Evolutionary conservation across 2,888 invertebrate genomes (phyloP).

Genomic region (Drepanosiphum platanoidis): DNA sequence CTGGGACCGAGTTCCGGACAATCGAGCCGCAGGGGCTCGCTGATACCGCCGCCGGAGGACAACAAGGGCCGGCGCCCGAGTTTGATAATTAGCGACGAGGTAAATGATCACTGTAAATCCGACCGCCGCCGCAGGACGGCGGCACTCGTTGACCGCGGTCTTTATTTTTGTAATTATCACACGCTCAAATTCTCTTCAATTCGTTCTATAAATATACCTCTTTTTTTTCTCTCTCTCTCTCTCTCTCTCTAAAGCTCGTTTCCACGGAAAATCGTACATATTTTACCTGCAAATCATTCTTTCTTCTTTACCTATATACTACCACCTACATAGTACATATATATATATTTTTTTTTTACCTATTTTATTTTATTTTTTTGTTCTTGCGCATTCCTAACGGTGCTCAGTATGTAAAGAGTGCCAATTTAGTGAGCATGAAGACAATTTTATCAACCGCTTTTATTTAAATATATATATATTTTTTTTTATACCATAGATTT

Average conservation of each 20-base stretch:
- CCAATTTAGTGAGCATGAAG: slow-evolving; percentile 53
- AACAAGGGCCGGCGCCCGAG: slow-evolving; percentile 87
- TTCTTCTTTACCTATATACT: no score
- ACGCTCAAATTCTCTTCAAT: slow-evolving; percentile 27
- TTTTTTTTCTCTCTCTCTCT: no score
- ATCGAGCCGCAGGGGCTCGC: slow-evolving; percentile 82
- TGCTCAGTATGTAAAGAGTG: slow-evolving; percentile 38
- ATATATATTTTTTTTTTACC: neutral
- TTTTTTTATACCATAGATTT: slow-evolving; percentile 37
- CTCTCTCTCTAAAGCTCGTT: slow-evolving; percentile 15
- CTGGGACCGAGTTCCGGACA: slow-evolving; percentile 75
- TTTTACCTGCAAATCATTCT: neutral
- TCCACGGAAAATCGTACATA: neutral
- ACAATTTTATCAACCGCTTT: slow-evolving; percentile 37
- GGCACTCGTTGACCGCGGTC: neutral
- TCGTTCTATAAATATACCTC: slow-evolving; percentile 7
- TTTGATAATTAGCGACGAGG: slow-evolving; percentile 93
- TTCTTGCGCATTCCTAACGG: slow-evolving; percentile 36
- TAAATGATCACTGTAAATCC: slow-evolving; percentile 68
- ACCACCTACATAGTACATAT: no score
- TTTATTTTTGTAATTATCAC: slow-evolving; percentile 6
- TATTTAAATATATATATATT: slow-evolving; percentile 16
- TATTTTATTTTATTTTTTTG: slow-evolving; percentile 11
- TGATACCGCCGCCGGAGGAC: slow-evolving; percentile 82
- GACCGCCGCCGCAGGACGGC: neutral